Base-by-base conservation (phyloP, 2,888 invertebrate genomes). In the Orchesellides sinensis region DNA sequence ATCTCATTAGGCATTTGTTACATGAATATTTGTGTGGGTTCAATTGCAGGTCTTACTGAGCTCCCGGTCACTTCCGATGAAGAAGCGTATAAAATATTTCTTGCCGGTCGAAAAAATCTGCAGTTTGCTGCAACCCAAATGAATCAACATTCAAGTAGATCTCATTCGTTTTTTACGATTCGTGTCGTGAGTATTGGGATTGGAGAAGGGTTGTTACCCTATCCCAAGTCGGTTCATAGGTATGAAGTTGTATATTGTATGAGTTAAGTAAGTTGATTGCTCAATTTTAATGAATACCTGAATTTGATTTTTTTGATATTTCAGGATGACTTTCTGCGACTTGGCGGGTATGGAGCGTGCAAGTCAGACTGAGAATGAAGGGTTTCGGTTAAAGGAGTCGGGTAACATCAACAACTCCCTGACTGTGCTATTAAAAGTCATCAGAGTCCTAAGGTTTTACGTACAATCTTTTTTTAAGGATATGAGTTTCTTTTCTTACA, bases 371-470 rank as follows among this genome's bases (percentile, higher is more conserved):
- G 91, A 92, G 47, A 95, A 95, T 90, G 91, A 92, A 1, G 96
- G 95, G 0, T 92, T 93, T 4, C 91, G 96, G 8, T 91, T 97
- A 84, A 93, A 93, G 84, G 98, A 98, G 91, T 95, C 97, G 0
- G 93, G 95, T 70, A 94, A 94, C 85, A 98, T 98, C 86, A 98
- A 98, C 91, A 94, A 94, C 0, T 98, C 98, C 0, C 92, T 98
- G 6, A 91, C 96, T 89, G 95, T 96, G n/a, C 92, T 98, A 0
- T 95, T 96, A 32, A 92, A 95, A 40, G 96, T 96, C 85, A 92
- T 97, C 66, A 93, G 93, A 82, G 92, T 92, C 1, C 83, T 91
- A 52, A 88, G 90, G 87, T 88, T 87, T 14, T 52, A 27, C n/a
- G n/a, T n/a, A n/a, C n/a, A 49, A 32, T 45, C 8, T 35, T 14